Percentiles rank a stretch among this genome's conserved stretches.
Evolutionary conservation across 2,113 vertebrate species (phyloP).

Genomic region (Phyllostomus hastatus): DNA sequence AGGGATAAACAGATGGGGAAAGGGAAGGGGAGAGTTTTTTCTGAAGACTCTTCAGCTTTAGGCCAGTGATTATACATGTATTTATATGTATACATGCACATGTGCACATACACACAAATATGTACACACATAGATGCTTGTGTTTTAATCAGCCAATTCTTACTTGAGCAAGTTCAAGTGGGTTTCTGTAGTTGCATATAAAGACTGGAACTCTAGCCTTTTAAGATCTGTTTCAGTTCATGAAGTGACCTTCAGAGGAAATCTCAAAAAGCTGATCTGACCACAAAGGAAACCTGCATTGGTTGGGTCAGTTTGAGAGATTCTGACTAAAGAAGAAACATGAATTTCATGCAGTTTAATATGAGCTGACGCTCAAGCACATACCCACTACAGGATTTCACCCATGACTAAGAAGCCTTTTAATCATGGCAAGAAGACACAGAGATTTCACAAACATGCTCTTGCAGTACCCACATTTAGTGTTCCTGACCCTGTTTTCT

Average conservation of each 20-base stretch:
- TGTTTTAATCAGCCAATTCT: background rate
- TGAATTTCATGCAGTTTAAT: slow-evolving; percentile 70
- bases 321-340: slow-evolving; percentile 65
- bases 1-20: background rate
- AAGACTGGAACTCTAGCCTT: slow-evolving; percentile 28
- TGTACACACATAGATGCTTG: background rate
- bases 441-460: slow-evolving; percentile 68
- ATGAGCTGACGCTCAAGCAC: slow-evolving; percentile 59
- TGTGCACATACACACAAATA: background rate
- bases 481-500: slow-evolving; percentile 67
- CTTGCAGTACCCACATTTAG: slow-evolving; percentile 55
- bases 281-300: slow-evolving; percentile 42
- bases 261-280: slow-evolving; percentile 33
- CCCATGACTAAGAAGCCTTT: slow-evolving; percentile 72
- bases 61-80: background rate
- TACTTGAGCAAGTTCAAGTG: background rate
- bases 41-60: slow-evolving; percentile 6
- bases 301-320: slow-evolving; percentile 61
- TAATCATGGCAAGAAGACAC: slow-evolving; percentile 75
- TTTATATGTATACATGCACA: background rate
- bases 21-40: background rate
- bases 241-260: slow-evolving; percentile 55
- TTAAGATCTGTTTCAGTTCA: slow-evolving; percentile 41
- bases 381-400: slow-evolving; percentile 65
- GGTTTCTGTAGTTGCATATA: slow-evolving; percentile 24